Conservation (phyloP, 2,113 vertebrate genomes). For the Formicarius rufipectus region DNA sequence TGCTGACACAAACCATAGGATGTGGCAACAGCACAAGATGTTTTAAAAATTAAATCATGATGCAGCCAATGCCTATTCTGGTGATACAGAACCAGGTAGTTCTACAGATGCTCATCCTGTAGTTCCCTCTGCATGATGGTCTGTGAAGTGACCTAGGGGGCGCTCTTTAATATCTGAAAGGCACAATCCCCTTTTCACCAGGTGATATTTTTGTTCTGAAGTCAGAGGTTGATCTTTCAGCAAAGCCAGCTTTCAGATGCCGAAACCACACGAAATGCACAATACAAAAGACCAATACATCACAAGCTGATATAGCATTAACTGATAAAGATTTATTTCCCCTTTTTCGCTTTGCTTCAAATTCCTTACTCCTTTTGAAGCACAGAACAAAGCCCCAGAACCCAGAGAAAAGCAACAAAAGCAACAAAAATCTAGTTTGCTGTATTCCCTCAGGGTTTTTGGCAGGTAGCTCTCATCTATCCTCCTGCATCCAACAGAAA, state of each 20-base stretch:
- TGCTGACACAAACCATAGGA: accelerated
- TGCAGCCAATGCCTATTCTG: neutral
- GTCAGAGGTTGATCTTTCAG: neutral
- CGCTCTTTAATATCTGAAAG: neutral
- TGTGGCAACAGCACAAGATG: accelerated
- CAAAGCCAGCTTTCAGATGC: neutral
- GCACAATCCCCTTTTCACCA: neutral
- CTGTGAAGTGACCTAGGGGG: neutral
- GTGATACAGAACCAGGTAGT: neutral
- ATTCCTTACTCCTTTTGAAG: neutral
- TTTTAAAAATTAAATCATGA: neutral
- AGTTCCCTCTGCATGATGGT: neutral
- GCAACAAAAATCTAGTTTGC: neutral
- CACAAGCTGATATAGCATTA: neutral
- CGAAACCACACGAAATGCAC: neutral
- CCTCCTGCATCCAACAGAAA: neutral
- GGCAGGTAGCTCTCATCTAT: neutral
- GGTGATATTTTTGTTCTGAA: neutral
- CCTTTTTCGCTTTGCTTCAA: neutral
- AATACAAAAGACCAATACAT: neutral
- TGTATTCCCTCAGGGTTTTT: neutral
- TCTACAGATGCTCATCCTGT: neutral
- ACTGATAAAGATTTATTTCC: neutral
- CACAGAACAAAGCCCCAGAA: neutral
- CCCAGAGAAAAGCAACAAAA: neutral